Percentiles rank a stretch among this genome's conserved stretches.
Conservation (phyloP, 2,113 vertebrate genomes). For the Morone saxatilis region DNA sequence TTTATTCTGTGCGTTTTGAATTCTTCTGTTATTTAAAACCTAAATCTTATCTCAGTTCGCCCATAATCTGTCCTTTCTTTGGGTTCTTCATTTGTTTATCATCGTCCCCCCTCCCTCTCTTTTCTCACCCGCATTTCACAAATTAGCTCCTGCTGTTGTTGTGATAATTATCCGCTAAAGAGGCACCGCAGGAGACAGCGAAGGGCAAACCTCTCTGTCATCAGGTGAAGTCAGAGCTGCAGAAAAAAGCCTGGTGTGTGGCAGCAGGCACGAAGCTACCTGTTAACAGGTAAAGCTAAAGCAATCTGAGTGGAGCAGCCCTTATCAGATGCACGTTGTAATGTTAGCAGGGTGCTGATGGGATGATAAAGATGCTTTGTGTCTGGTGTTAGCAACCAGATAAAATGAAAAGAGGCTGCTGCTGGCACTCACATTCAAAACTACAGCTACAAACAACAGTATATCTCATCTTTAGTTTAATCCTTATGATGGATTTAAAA, state of each 20-base stretch:
- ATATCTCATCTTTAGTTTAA: background rate
- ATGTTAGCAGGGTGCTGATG: constrained; percentile 30
- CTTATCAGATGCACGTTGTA: constrained; percentile 38
- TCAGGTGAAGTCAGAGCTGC: constrained; percentile 1
- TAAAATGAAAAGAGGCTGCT: constrained; percentile 21
- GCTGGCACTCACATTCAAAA: background rate
- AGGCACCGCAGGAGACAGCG: constrained; percentile 28
- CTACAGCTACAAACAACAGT: background rate
- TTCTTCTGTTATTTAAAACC: constrained; percentile 6
- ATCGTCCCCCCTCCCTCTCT: background rate
- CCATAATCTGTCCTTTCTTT: background rate
- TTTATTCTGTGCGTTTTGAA: background rate
- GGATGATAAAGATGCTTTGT: constrained; percentile 30
- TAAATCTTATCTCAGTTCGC: background rate
- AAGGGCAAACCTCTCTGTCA: background rate
- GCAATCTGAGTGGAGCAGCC: background rate
- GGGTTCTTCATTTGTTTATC: constrained; percentile 7
- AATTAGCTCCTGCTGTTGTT: constrained; percentile 60
- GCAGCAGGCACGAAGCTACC: constrained; percentile 17
- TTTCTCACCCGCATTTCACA: constrained; percentile 46
- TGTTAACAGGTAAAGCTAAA: constrained; percentile 25
- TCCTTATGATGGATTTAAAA: background rate
- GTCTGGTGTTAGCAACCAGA: background rate
- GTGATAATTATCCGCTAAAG: constrained; percentile 68
- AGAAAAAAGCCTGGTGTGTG: background rate